Evolutionary conservation across 1,140 invertebrate genomes (phyloP), one percentile per base, ranked within the genome.

Genomic region (Bombus consobrinus): DNA sequence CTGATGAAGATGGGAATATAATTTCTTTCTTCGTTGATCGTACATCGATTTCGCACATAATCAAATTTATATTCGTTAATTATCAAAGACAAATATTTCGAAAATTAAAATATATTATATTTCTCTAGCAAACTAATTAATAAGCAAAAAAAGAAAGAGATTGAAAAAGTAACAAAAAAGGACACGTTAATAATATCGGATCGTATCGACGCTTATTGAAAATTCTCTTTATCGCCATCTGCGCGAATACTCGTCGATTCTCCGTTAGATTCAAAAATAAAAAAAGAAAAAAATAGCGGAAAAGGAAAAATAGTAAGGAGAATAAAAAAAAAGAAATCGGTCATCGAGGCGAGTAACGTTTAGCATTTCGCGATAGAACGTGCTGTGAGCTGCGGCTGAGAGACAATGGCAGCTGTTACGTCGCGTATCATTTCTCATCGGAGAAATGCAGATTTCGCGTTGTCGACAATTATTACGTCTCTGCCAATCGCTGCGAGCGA

Each of bases 391-490:
- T 13, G n/a, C n/a, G 62, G 28, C 28, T 32, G 6, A n/a, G 12
- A 32, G 34, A 81, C 69, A 73, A 73, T 64, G 34, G 39, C 47
- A 47, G 43, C 22, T 13, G 47, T 8, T 22, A 53, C 34, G 18
- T 43, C 39, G 28, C 18, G 41, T 68, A 53, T 76, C 59, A 28
- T 66, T 53, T 34, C 81, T 37, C 59, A 68, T 57, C 81, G 13
- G 53, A 12, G 81, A 53, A 66, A 68, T 53, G 72, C 72, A 53
- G 79, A 87, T 88, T 59, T 71, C 53, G 32, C 41, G 41, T 43
- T 62, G 59, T 43, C 69, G 59, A 87, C 69, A 77, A 87, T 83
- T 83, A 83, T 81, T 62, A 28, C 74, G 41, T 87, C 32, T 59
- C 78, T 85, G 71, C 62, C 71, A 73, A 88, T 83, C 86, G 85